Base-by-base conservation (phyloP, 2,113 vertebrate genomes). In the Acrocephalus kingi region DNA sequence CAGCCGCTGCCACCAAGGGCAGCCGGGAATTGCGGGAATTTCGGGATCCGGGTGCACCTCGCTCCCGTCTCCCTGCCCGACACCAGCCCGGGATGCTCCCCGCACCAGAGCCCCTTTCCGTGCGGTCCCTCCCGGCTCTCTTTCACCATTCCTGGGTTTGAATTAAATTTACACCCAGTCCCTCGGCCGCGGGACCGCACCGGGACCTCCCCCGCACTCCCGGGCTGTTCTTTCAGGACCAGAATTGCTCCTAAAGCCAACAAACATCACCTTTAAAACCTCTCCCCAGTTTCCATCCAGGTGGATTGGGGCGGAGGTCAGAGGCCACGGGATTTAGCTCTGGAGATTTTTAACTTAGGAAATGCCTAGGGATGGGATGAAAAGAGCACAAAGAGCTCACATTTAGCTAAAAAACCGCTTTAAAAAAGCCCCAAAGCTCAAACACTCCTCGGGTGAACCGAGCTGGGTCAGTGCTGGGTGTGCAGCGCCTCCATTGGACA, bases 251-350 rank as follows among this genome's bases (percentile, higher is more conserved):
- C n/a, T 3, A 13, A 14, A 63, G 30, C 63, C 8, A 77, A 6
- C 4, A 0, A 27, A 1, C 4, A 21, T 6, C 2, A 4, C 62
- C 86, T 6, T 11, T 1, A 7, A 1, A 3, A 2, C 0, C 2
- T 22, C 18, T 1, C n/a, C 54, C 52, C 52, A 1, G 1, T 19
- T 48, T 5, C 62, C 45, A 21, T 5, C 56, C 8, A 8, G 1
- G 2, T 0, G 21, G 13, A 28, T 1, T 2, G 16, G 16, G 11
- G 25, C 22, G 2, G 18, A 9, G 25, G 23, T 3, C 35, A 30
- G 37, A 17, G 58, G 15, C 13, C 11, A 1, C 2, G 0, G 23
- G 1, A 27, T 10, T 48, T 1, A 68, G 13, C 45, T 51, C 62
- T 5, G 80, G 21, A 39, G 45, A 21, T 27, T 10, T 45, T 31